phyloP scores from a whole-genome alignment of 2,888 invertebrate species.

The Timema podura region DNA sequence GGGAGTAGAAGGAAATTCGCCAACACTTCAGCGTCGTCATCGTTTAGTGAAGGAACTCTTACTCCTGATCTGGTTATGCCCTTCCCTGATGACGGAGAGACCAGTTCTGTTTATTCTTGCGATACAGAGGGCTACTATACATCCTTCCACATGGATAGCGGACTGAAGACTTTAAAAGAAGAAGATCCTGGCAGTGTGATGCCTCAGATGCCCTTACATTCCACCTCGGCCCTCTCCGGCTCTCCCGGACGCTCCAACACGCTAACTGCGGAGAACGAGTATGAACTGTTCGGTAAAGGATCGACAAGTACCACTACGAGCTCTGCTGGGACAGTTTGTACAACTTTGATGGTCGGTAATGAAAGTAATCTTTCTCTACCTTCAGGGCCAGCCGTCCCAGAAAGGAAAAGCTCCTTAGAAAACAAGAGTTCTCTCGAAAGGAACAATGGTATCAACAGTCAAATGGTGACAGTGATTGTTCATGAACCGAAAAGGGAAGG shows the following conservation, averaged over 20 bases:
- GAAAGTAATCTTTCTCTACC: slow-evolving; percentile 57
- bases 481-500: slow-evolving; percentile 41
- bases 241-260: slow-evolving; percentile 55
- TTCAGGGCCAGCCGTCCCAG: slow-evolving; percentile 73
- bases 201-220: slow-evolving; percentile 68
- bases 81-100: slow-evolving; percentile 27
- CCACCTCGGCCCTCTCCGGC: slow-evolving; percentile 64
- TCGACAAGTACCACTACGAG: slow-evolving; percentile 88
- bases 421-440: slow-evolving; percentile 41
- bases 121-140: slow-evolving; percentile 98
- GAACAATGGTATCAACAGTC: slow-evolving; percentile 42
- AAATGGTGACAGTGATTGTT: slow-evolving; percentile 55
- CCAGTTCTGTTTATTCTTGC: slow-evolving; percentile 85
- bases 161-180: slow-evolving; percentile 79
- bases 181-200: slow-evolving; percentile 57
- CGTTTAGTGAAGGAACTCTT: slow-evolving; percentile 48
- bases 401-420: slow-evolving; percentile 71
- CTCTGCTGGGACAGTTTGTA: slow-evolving; percentile 86
- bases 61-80: slow-evolving; percentile 28
- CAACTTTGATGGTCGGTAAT: slow-evolving; percentile 64
- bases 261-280: slow-evolving; percentile 80
- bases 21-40: slow-evolving; percentile 75
- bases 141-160: slow-evolving; percentile 95
- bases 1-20: slow-evolving; percentile 62
- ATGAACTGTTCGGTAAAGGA: slow-evolving; percentile 79